Percentiles rank a stretch among this genome's conserved stretches.
These are phyloP conservation scores for Oxyteleia sp. DNA, from an alignment of 2,888 invertebrate species.

Conservation along the genomic window DNA sequence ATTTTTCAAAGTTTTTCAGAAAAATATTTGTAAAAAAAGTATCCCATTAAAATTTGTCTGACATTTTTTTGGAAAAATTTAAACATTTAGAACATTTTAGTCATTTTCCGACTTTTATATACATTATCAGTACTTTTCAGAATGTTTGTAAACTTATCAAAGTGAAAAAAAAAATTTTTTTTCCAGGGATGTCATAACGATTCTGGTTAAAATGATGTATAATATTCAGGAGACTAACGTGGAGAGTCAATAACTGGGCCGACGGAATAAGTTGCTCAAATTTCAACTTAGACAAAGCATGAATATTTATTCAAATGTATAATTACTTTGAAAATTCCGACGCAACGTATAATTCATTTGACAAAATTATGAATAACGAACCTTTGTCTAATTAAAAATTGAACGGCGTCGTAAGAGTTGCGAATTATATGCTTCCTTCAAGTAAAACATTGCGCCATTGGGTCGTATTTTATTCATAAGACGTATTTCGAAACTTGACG, in stretches of 20 bases:
- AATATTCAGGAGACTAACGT: conserved; percentile 29
- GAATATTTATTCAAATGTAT: conserved; percentile 43
- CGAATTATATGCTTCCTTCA: conserved; percentile 7
- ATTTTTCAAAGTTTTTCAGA: no score
- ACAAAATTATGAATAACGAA: conserved; percentile 40
- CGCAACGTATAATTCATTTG: conserved; percentile 14
- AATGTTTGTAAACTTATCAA: no score
- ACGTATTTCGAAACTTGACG: conserved; percentile 4
- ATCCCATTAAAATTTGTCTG: no score
- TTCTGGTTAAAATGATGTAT: conserved; percentile 24
- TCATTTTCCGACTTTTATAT: no score
- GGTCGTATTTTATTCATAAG: conserved; percentile 7
- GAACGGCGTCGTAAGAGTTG: background rate
- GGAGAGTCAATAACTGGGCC: conserved; percentile 22
- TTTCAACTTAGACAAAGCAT: conserved; percentile 20
- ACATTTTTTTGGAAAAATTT: no score
- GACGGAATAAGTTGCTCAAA: conserved; percentile 33
- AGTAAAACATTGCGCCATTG: conserved; percentile 19
- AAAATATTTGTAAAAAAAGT: no score
- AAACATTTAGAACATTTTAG: no score
- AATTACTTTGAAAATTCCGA: conserved; percentile 36
- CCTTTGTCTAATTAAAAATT: conserved; percentile 19
- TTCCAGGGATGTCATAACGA: conserved; percentile 13
- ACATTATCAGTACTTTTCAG: no score
- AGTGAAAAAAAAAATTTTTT: no score